Conservation (phyloP, 2,888 invertebrate species). For the Rosalia funebris region DNA sequence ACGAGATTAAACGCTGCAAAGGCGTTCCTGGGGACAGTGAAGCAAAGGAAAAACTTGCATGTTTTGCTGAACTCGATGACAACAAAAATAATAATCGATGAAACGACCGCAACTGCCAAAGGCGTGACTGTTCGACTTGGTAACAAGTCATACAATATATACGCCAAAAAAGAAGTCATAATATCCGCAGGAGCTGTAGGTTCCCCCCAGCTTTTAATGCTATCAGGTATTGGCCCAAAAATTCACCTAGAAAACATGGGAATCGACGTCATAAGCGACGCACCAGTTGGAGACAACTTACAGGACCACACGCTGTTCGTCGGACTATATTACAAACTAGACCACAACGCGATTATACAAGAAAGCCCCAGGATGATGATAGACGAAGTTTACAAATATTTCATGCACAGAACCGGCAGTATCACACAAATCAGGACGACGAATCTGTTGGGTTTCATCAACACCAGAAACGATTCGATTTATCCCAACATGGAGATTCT, state of each 20-base stretch:
- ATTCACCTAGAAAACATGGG: slow-evolving; percentile 64
- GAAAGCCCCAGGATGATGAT: slow-evolving; percentile 29
- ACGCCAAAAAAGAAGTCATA: slow-evolving; percentile 71
- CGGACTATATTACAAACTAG: slow-evolving; percentile 47
- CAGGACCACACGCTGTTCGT: slow-evolving; percentile 67
- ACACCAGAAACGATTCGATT: slow-evolving; percentile 61
- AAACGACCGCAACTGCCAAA: slow-evolving; percentile 60
- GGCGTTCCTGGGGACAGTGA: slow-evolving; percentile 71
- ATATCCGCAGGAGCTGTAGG: slow-evolving; percentile 74
- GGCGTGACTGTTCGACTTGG: slow-evolving; percentile 62
- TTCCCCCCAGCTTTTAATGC: slow-evolving; percentile 74
- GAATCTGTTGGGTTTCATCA: slow-evolving; percentile 65
- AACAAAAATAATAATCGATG: slow-evolving; percentile 67
- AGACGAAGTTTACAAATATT: slow-evolving; percentile 63
- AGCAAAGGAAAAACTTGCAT: slow-evolving; percentile 68
- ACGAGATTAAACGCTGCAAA: slow-evolving; percentile 71
- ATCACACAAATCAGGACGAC: slow-evolving; percentile 63
- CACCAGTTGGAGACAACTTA: slow-evolving; percentile 68
- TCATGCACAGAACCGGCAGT: slow-evolving; percentile 65
- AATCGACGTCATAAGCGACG: slow-evolving; percentile 63
- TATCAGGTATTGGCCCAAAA: slow-evolving; percentile 73
- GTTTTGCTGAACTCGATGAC: slow-evolving; percentile 70
- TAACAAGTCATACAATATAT: slow-evolving; percentile 47
- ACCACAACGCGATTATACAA: slow-evolving; percentile 26
- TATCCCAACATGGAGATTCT: slow-evolving; percentile 66